Base-by-base conservation (phyloP, 2,888 invertebrate genomes). In the Spodoptera picta region DNA sequence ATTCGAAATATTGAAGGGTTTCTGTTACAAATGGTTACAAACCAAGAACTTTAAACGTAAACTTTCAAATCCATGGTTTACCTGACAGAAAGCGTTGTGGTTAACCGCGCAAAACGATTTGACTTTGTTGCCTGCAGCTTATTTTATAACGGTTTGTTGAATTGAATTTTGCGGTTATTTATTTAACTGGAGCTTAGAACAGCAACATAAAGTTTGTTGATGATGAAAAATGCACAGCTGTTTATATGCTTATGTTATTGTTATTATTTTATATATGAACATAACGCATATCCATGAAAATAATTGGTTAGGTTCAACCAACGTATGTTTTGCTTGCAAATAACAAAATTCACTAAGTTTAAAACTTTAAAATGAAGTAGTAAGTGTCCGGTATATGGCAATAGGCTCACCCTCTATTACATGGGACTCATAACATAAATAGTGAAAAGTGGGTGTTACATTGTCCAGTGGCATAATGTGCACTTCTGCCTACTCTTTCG, bases 81-180 rank as follows among this genome's bases (percentile, higher is more conserved):
- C 89, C 91, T 91, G 92, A 88, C 91, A 90, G 88, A 92, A 84
- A 89, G 86, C 85, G 80, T 75, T 91, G 94, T 82, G 93, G 94
- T 92, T 93, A 93, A 93, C 94, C 94, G 87, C 92, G 88, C 89
- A 91, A 93, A 93, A 88, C 92, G 92, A 90, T 93, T 92, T 89
- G 90, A 93, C 92, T 92, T 90, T 91, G 92, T 93, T 88, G 90
- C 92, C 89, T 89, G 73, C 80, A 92, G 91, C 89, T 92, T 92
- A 93, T 94, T 93, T 91, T 92, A 92, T 94, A 94, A 94, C 94
- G 93, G 94, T 90, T 86, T 89, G 91, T 89, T 86, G 89, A 92
- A 94, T 94, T 94, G 94, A 94, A 94, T 93, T 94, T 87, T 94
- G 94, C 90, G 94, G 94, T 94, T 93, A 92, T 93, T 93, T 94